Evolutionary conservation across 1,140 invertebrate genomes (phyloP).

Genomic region (Achroia grisella): DNA sequence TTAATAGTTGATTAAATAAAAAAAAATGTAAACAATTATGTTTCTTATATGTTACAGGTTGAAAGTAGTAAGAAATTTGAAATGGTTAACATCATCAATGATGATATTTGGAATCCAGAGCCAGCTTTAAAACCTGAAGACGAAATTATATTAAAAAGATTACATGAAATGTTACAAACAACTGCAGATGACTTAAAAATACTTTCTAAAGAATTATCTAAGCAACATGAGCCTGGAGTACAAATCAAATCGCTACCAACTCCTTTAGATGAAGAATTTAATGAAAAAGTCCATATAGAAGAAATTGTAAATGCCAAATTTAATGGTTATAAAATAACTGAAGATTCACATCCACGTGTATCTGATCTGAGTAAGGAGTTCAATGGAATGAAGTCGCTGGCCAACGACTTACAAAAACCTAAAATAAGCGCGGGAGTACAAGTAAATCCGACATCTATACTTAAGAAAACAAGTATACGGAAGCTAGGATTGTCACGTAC

Average conservation of each 20-base stretch:
- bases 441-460: conserved; percentile 20
- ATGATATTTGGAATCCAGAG: conserved; percentile 55
- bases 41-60: conserved; percentile 50
- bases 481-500: conserved; percentile 32
- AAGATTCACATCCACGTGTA: conserved; percentile 19
- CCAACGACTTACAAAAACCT: conserved; percentile 8
- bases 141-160: conserved; percentile 51
- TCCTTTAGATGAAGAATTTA: conserved; percentile 65
- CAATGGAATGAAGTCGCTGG: not conserved
- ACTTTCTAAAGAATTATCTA: conserved; percentile 50
- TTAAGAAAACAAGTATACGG: conserved; percentile 14
- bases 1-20: too few species aligned
- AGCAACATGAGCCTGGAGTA: conserved; percentile 38
- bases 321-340: conserved; percentile 50
- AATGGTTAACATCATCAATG: conserved; percentile 58
- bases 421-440: conserved; percentile 31
- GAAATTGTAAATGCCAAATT: conserved; percentile 68
- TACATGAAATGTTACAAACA: conserved; percentile 62
- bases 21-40: too few species aligned
- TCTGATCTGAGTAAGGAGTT: conserved; percentile 16
- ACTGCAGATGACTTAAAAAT: conserved; percentile 63
- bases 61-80: conserved; percentile 59
- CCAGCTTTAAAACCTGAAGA: conserved; percentile 61
- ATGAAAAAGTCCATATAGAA: conserved; percentile 66
- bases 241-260: conserved; percentile 44